phyloP scores from a whole-genome alignment of 1,140 invertebrate species.

The Sinonovacula constricta region DNA sequence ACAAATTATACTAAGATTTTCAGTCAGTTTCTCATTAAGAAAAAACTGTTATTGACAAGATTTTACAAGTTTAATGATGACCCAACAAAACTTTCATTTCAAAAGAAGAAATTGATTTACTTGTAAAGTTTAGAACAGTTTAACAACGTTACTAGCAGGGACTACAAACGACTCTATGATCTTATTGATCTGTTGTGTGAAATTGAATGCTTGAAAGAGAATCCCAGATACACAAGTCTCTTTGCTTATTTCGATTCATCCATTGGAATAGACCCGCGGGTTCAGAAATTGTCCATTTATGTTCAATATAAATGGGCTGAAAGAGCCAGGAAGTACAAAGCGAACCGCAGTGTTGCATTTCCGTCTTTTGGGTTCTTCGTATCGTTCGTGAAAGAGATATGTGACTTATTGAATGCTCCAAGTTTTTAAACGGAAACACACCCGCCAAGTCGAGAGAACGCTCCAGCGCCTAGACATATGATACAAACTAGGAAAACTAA shows the following conservation, averaged over 20 bases:
- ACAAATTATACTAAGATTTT: background rate
- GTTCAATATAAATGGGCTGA: constrained; percentile 51
- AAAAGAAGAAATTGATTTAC: constrained; percentile 49
- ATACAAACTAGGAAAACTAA: background rate
- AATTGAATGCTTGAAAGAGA: constrained; percentile 43
- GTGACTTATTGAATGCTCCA: constrained; percentile 35
- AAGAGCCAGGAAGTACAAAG: constrained; percentile 44
- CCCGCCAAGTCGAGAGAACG: background rate
- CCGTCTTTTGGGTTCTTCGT: constrained; percentile 43
- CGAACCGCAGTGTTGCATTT: constrained; percentile 17
- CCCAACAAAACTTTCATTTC: constrained; percentile 23
- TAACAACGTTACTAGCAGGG: constrained; percentile 31
- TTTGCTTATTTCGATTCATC: constrained; percentile 57
- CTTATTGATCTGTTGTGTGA: constrained; percentile 42
- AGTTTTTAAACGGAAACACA: constrained; percentile 23
- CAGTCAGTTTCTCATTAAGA: constrained; percentile 35
- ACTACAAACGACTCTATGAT: constrained; percentile 40
- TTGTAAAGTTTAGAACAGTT: constrained; percentile 29
- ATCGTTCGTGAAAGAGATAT: constrained; percentile 25
- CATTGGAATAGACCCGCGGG: constrained; percentile 43
- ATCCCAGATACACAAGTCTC: constrained; percentile 5
- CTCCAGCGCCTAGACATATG: background rate
- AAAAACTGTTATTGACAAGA: constrained; percentile 29
- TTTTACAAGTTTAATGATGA: constrained; percentile 20
- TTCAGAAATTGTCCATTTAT: constrained; percentile 39